Base-by-base conservation (phyloP, 2,113 vertebrate genomes). In the Mola mola region DNA sequence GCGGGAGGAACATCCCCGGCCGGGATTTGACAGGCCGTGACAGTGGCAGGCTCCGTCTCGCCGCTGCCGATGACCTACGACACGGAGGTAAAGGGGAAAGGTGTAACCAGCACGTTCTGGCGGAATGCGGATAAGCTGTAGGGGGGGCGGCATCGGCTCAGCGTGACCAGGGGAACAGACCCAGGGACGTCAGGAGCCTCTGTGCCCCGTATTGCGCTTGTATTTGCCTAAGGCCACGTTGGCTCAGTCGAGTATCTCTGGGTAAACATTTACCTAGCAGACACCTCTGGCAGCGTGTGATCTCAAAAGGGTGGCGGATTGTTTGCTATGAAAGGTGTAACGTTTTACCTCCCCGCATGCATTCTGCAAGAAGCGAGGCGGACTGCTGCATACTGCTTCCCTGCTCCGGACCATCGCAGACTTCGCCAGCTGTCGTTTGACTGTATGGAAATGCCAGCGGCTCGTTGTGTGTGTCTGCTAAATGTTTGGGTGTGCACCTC, bases 251-350 rank as follows among this genome's bases (percentile, higher is more conserved):
- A 88, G 83, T 75, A 57, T 72, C 8, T 2, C 75, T 88, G 21
- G 71, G 74, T 79, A 92, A 92, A 91, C 72, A 90, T 92, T 92
- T 86, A 87, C 87, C 71, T 26, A 53, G 82, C 72, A 21, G 72
- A 88, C 77, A 77, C 75, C 79, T 83, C 49, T 56, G 25, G 36
- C 29, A 40, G 24, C 7, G 2, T 63, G 70, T 64, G 50, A 66
- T 53, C 66, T 25, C 7, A 55, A 9, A 58, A 36, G 61, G 56
- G 53, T 50, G 78, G 56, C 36, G 52, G 26, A 25, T 17, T 65
- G 36, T 59, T 63, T 66, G 55, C 73, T 24, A 40, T 31, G 15
- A 72, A 65, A 63, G 52, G 58, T 76, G 15, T 51, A 26, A 67
- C 60, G 44, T 52, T 15, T 16, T 13, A 43, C 53, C 10, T 21